Evolutionary conservation across 2,113 vertebrate genomes (phyloP).

Genomic region (Charadrius vociferus): DNA sequence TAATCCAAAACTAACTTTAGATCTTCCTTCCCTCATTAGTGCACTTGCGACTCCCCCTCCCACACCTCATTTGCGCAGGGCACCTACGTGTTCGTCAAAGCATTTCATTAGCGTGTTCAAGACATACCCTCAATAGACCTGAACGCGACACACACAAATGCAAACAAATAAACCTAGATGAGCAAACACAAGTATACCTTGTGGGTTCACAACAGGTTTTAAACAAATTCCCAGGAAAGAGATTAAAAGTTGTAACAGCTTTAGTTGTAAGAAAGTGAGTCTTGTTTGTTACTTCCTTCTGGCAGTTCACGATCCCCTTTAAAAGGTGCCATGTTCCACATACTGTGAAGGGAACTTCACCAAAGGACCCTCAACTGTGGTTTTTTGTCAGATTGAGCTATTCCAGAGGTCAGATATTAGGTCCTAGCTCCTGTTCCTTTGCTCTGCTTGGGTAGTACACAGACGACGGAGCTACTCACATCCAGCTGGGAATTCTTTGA

Average conservation of each 20-base stretch:
- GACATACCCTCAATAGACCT: neutral
- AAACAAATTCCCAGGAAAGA: constrained; percentile 6
- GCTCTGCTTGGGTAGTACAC: neutral
- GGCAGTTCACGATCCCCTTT: neutral
- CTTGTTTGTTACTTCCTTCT: neutral
- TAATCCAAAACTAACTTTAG: constrained; percentile 44
- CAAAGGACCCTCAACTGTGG: neutral
- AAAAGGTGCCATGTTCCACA: neutral
- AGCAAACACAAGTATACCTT: neutral
- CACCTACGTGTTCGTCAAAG: neutral
- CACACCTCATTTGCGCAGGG: neutral
- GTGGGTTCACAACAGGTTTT: neutral
- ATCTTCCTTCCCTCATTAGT: constrained; percentile 12
- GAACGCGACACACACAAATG: neutral
- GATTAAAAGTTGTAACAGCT: neutral
- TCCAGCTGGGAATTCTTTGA: neutral
- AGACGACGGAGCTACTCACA: neutral
- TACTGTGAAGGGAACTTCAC: neutral
- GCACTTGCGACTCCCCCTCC: neutral
- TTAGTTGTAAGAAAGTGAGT: neutral
- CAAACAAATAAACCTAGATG: constrained; percentile 43
- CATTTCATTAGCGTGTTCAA: neutral
- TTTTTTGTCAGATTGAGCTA: neutral
- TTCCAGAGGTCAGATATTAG: neutral
- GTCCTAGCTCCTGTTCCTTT: neutral